Percentiles rank a stretch among this genome's conserved stretches.
Conservation (phyloP, 2,888 invertebrate species). For the Rhabditoides inermis region DNA sequence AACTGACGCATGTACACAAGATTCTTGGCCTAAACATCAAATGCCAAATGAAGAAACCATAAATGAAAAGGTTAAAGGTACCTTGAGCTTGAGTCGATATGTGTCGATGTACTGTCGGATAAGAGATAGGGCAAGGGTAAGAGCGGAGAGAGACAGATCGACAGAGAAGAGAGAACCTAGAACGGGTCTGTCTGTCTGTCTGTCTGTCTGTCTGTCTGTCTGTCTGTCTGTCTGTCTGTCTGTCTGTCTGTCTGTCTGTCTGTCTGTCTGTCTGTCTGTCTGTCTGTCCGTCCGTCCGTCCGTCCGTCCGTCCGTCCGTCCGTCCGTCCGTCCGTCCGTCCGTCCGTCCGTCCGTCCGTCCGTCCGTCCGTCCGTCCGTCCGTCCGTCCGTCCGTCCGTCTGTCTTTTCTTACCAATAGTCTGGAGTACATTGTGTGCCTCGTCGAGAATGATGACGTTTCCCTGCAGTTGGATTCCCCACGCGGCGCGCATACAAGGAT, state of each 20-base stretch:
- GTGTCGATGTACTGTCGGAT: conserved; percentile 27
- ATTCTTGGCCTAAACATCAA: conserved; percentile 21
- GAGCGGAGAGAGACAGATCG: conserved; percentile 19
- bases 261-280: too few species aligned
- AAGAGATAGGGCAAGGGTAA: conserved; percentile 21
- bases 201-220: too few species aligned
- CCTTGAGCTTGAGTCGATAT: too few species aligned
- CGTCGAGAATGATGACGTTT: conserved; percentile 78
- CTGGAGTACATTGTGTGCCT: conserved; percentile 89
- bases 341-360: too few species aligned
- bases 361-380: too few species aligned
- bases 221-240: too few species aligned
- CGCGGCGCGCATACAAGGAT: conserved; percentile 71
- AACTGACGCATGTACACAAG: conserved; percentile 34
- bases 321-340: too few species aligned
- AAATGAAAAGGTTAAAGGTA: not conserved
- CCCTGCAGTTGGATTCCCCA: conserved; percentile 66
- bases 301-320: too few species aligned
- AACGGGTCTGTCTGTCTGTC: too few species aligned
- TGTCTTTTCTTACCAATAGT: conserved; percentile 78
- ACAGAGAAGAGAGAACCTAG: conserved; percentile 25
- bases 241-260: too few species aligned
- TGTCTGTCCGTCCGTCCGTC: too few species aligned
- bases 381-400: too few species aligned
- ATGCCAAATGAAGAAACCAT: not conserved